Percentiles rank a stretch among this genome's conserved stretches.
Evolutionary conservation across 1,140 invertebrate species (phyloP).

Genomic region (Pseudomyrmex cubaensis): DNA sequence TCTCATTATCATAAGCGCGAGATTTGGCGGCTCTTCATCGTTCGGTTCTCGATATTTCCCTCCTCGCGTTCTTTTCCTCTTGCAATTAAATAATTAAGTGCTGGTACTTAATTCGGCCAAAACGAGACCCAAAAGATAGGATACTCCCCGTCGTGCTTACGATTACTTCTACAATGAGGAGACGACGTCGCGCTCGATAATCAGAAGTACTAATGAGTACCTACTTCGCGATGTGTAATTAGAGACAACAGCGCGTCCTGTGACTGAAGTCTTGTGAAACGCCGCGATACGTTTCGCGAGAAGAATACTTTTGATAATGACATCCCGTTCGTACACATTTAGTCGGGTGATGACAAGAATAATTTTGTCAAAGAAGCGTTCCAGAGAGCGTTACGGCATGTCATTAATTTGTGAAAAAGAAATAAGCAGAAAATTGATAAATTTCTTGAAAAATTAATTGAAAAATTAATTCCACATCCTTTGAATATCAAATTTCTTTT

Average conservation of each 20-base stretch:
- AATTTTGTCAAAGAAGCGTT: slow-evolving; percentile 28
- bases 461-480: not conserved
- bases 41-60: slow-evolving; percentile 1
- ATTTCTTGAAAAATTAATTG: not conserved
- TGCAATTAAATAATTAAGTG: slow-evolving; percentile 67
- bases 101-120: slow-evolving; percentile 61
- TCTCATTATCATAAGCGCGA: slow-evolving; percentile 36
- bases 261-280: not conserved
- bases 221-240: slow-evolving; percentile 41
- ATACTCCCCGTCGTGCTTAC: slow-evolving; percentile 32
- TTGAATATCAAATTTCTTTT: not conserved
- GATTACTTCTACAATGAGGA: slow-evolving; percentile 43
- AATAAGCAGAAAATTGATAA: not conserved
- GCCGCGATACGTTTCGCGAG: not conserved
- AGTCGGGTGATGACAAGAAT: not conserved
- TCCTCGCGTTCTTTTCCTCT: slow-evolving; percentile 8
- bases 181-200: slow-evolving; percentile 50
- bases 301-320: slow-evolving; percentile 23
- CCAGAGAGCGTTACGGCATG: not conserved
- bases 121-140: slow-evolving; percentile 4
- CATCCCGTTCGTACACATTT: not conserved
- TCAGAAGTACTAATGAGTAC: slow-evolving; percentile 47
- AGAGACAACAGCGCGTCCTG: slow-evolving; percentile 12
- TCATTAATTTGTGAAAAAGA: slow-evolving; percentile 9
- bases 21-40: slow-evolving; percentile 20